A percentile compares a stretch with the other conserved stretches of the same genome.
phyloP scores from a whole-genome alignment of 2,797 vertebrate species.

The Melopsittacus undulatus region DNA sequence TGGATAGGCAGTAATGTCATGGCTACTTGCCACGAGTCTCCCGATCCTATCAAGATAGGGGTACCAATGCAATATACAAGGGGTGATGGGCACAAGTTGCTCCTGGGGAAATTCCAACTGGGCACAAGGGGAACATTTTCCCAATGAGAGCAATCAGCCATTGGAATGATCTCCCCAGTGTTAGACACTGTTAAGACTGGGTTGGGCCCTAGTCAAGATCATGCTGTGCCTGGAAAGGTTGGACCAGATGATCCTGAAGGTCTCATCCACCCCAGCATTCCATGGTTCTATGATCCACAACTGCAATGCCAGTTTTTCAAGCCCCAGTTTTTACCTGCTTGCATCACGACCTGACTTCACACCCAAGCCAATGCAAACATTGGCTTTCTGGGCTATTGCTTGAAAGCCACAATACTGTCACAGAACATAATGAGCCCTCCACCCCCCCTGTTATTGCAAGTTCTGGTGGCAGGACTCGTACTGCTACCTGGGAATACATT shows the following conservation, averaged over 20 bases:
- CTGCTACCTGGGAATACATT: background rate
- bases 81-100: background rate
- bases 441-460: background rate
- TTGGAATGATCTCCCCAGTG: background rate
- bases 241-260: background rate
- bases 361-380: background rate
- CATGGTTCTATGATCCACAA: background rate
- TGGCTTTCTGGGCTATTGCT: background rate
- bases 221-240: background rate
- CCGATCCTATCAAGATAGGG: background rate
- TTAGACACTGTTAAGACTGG: background rate
- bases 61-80: background rate
- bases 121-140: background rate
- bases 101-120: background rate
- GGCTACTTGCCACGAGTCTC: background rate
- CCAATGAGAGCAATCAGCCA: background rate
- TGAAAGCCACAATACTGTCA: background rate
- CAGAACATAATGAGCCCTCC: background rate
- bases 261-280: background rate
- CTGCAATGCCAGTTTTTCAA: background rate
- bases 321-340: background rate
- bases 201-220: background rate
- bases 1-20: background rate
- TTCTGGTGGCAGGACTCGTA: accelerated
- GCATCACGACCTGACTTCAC: background rate